These are phyloP conservation scores for Nemoura dubitans DNA, from an alignment of 2,888 invertebrate species.

Conservation along the genomic window DNA sequence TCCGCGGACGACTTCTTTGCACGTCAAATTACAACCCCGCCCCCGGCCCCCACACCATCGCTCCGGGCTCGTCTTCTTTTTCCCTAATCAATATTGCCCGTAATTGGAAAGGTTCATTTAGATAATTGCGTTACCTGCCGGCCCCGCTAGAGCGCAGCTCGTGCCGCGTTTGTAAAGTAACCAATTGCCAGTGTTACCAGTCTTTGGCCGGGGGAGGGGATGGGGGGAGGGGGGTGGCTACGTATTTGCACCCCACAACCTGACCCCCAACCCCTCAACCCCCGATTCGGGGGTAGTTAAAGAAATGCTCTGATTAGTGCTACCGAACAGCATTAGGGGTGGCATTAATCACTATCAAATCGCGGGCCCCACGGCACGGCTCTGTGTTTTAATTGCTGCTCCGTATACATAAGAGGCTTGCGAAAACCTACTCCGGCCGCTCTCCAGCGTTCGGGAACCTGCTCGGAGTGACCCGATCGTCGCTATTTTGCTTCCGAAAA, in stretches of 20 bases:
- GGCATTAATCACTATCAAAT: neutral
- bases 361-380: neutral
- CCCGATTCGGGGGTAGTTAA: neutral
- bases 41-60: neutral
- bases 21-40: neutral
- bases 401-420: too few relatives aligned
- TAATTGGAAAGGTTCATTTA: conserved; percentile 35
- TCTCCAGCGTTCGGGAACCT: too few relatives aligned
- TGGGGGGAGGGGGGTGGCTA: too few relatives aligned
- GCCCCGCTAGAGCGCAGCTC: neutral
- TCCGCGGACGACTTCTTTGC: neutral
- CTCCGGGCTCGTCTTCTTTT: neutral
- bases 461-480: too few relatives aligned
- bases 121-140: conserved; percentile 20
- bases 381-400: neutral
- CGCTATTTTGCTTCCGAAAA: too few relatives aligned
- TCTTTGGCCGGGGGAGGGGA: too few relatives aligned
- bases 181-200: neutral
- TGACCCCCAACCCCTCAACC: neutral
- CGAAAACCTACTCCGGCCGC: too few relatives aligned
- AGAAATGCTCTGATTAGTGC: conserved; percentile 10
- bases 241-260: neutral
- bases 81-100: conserved; percentile 24
- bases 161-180: conserved; percentile 15
- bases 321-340: neutral